Evolutionary conservation across 2,797 vertebrate species (phyloP).

Genomic region (Typhlichthys subterraneus): DNA sequence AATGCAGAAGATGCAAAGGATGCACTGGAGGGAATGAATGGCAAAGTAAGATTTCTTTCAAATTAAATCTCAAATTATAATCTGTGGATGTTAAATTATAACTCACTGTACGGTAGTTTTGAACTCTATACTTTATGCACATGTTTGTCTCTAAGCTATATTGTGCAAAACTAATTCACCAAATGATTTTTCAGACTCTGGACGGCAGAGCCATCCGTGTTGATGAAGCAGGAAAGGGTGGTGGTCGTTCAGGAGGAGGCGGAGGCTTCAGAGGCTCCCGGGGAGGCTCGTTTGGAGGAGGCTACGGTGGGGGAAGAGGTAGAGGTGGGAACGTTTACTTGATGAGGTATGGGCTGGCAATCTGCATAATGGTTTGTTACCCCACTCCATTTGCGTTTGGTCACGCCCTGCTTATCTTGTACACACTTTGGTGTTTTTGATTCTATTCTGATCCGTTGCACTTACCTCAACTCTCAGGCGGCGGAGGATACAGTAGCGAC

Average conservation of each 20-base stretch:
- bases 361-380: slow-evolving; percentile 24
- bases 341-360: slow-evolving; percentile 44
- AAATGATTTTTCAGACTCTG: slow-evolving; percentile 76
- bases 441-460: neutral
- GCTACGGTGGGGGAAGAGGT: slow-evolving; percentile 84
- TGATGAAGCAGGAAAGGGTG: slow-evolving; percentile 93
- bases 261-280: slow-evolving; percentile 61
- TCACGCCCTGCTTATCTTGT: slow-evolving; percentile 17
- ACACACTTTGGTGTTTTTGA: neutral
- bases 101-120: too few relatives aligned
- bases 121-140: too few relatives aligned
- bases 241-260: slow-evolving; percentile 72
- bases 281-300: slow-evolving; percentile 76
- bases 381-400: slow-evolving; percentile 28
- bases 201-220: slow-evolving; percentile 93
- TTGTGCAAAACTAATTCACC: too few relatives aligned
- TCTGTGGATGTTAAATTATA: too few relatives aligned
- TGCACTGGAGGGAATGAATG: slow-evolving; percentile 92
- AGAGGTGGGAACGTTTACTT: slow-evolving; percentile 72
- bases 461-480: slow-evolving; percentile 18
- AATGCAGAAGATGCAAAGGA: slow-evolving; percentile 93
- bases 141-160: too few relatives aligned
- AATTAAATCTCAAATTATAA: too few relatives aligned
- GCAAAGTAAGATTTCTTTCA: slow-evolving; percentile 79
- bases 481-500: slow-evolving; percentile 64